phyloP scores from a whole-genome alignment of 2,113 vertebrate genomes.

The Heterotis niloticus region DNA sequence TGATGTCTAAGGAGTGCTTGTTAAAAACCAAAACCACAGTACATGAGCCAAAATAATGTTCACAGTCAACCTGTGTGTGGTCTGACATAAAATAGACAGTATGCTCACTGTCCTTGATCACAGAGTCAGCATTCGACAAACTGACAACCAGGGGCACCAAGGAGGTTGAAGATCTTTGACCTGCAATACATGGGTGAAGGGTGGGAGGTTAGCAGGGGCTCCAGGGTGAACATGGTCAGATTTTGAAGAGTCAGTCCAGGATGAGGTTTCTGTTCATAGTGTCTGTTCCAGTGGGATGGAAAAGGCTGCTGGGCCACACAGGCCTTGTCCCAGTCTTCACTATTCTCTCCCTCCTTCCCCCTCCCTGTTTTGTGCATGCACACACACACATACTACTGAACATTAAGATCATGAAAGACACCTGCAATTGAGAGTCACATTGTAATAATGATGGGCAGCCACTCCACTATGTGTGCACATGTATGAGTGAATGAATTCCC shows the following conservation, averaged over 20 bases:
- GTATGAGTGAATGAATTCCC: not conserved
- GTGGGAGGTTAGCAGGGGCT: slow-evolving; percentile 35
- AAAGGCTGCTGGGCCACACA: not conserved
- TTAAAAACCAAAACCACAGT: slow-evolving; percentile 37
- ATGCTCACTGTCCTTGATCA: not conserved
- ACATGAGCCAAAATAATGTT: not conserved
- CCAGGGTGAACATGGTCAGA: slow-evolving; percentile 41
- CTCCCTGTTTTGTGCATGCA: not conserved
- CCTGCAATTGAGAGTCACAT: not conserved
- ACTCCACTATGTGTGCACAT: not conserved
- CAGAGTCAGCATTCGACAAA: not conserved
- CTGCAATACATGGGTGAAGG: slow-evolving; percentile 42
- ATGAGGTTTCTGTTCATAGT: slow-evolving; percentile 28
- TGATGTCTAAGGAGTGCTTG: slow-evolving; percentile 41
- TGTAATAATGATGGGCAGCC: not conserved
- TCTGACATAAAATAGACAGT: no score
- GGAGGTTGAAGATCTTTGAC: slow-evolving; percentile 16
- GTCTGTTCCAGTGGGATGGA: slow-evolving; percentile 20
- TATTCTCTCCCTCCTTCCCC: not conserved
- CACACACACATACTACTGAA: not conserved
- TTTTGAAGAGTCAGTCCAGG: slow-evolving; percentile 25
- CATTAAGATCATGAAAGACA: not conserved
- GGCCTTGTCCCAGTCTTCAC: slow-evolving; percentile 8
- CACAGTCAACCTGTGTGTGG: no score
- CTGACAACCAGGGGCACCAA: not conserved